A percentile compares a stretch with the other conserved stretches of the same genome.
These are phyloP conservation scores for Oscarella lobularis DNA, from an alignment of 37 sponge, comb jelly and placozoan genomes.

Conservation along the genomic window DNA sequence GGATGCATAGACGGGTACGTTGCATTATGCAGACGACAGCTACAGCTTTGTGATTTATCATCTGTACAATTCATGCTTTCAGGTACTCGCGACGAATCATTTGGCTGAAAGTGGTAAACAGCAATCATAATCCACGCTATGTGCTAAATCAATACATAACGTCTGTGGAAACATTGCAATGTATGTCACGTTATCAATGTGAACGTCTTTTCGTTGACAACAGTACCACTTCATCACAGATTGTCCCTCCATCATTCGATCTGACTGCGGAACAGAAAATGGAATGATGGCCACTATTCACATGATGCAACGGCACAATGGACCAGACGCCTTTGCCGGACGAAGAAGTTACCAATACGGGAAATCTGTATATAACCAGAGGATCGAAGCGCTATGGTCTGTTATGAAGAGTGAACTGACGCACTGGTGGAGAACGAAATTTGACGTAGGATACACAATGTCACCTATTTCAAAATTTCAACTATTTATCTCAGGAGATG, in stretches of 20 bases:
- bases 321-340: no score
- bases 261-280: background rate
- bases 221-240: background rate
- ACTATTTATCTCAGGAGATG: no score
- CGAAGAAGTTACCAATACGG: no score
- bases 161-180: background rate
- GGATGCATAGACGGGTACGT: constrained; percentile 34
- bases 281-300: background rate
- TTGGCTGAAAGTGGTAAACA: constrained; percentile 15
- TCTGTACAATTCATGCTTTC: background rate
- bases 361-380: no score
- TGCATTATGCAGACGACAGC: no score
- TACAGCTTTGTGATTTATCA: background rate
- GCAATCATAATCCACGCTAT: constrained; percentile 9
- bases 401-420: no score
- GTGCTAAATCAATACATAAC: background rate
- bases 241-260: background rate
- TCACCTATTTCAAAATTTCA: no score
- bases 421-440: no score
- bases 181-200: background rate
- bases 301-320: no score
- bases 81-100: constrained; percentile 26
- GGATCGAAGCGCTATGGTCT: no score
- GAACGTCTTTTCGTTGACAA: background rate
- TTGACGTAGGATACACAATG: no score